These are phyloP conservation scores for Benitochromis conjunctus DNA, from an alignment of 2,113 vertebrate species.

Conservation along the genomic window DNA sequence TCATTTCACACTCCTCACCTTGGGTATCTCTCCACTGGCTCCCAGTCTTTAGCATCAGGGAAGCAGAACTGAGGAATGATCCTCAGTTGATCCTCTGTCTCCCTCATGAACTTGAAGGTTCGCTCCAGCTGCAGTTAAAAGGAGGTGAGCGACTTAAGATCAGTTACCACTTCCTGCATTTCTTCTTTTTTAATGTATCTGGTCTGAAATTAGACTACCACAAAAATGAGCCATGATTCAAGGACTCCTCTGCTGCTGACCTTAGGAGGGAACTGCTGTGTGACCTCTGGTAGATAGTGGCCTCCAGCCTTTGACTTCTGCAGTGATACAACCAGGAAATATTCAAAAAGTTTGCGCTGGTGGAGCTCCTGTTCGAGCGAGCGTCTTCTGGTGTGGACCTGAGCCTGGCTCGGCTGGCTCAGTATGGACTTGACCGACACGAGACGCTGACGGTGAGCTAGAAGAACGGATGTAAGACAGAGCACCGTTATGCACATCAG, in stretches of 20 bases:
- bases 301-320: constrained; percentile 81
- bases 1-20: constrained; percentile 65
- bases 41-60: constrained; percentile 87
- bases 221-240: not conserved
- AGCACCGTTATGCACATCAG: not conserved
- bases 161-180: fast-evolving
- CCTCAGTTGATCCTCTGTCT: constrained; percentile 88
- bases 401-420: constrained; percentile 72
- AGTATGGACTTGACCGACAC: constrained; percentile 82
- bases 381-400: not conserved
- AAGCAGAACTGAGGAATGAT: constrained; percentile 92
- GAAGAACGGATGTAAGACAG: not conserved
- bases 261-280: constrained; percentile 89
- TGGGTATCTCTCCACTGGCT: constrained; percentile 79
- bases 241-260: constrained; percentile 42
- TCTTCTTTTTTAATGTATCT: not conserved
- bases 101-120: constrained; percentile 86
- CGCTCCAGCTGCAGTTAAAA: constrained; percentile 77
- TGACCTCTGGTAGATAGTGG: constrained; percentile 83
- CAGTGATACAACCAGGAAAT: constrained; percentile 86
- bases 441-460: constrained; percentile 84
- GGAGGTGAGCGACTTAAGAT: fast-evolving
- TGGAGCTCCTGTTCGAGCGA: constrained; percentile 74
- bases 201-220: not conserved
- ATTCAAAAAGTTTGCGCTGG: constrained; percentile 87